Evolutionary conservation across 2,888 invertebrate species (phyloP), one percentile per base, ranked within the genome.

Genomic region (Ophion costatus): DNA sequence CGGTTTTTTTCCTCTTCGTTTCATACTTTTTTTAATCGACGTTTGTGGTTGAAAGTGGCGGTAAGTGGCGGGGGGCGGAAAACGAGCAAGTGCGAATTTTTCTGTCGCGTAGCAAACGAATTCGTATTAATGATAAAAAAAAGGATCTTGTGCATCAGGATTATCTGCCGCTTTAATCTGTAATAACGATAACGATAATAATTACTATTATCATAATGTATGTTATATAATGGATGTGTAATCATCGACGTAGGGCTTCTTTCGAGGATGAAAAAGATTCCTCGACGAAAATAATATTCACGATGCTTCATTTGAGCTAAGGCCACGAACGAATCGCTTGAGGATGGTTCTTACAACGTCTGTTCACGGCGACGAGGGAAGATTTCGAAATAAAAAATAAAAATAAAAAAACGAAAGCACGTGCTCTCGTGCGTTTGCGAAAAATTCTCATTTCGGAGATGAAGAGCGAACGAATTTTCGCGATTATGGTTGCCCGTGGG

Each of bases 181-280:
- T 42, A 76, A 42, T 67, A 71, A 82, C 22, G 56, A 80, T 64
- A 29, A 93, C 90, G 91, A 84, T 69, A 80, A 94, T 94, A 94
- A 94, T 94, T 94, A 91, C 90, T 92, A 93, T 91, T 91, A 87
- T 64, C 33, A 73, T 75, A 80, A 73, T 66, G 20, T 78, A 80
- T 63, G 73, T 51, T 83, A 69, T 56, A 38, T 38, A 75, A 80
- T 74, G 66, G 59, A 79, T 77, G 70, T 86, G 75, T 83, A 83
- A 66, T 75, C 80, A 67, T 75, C 64, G 67, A 67, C 56, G 64
- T 75, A 80, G 57, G 75, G 67, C 70, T 84, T 78, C 61, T 69
- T 63, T 73, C 75, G 67, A 76, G 61, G 24, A 73, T 73, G 69
- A 71, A 57, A 45, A 75, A 66, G 14, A 51, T 2, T 42, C 71